Evolutionary conservation across 2,888 invertebrate genomes (phyloP).

Genomic region (Clitarchus hookeri): DNA sequence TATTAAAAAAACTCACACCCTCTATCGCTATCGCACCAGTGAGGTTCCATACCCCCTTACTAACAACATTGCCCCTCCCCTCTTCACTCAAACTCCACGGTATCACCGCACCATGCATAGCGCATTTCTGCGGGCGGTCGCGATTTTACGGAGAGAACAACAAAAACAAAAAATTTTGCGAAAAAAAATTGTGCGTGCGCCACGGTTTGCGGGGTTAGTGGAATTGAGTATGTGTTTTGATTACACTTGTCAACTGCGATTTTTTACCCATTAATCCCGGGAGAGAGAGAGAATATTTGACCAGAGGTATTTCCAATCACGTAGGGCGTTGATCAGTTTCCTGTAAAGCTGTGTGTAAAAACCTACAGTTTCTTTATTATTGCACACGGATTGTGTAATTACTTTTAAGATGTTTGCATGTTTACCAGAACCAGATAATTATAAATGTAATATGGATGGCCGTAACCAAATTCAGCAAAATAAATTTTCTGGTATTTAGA

Average conservation of each 20-base stretch:
- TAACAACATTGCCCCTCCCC: neutral
- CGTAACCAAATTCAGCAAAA: too few relatives aligned
- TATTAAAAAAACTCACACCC: neutral
- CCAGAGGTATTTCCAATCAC: neutral
- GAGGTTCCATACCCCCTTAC: neutral
- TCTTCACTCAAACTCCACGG: neutral
- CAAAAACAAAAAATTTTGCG: conserved; percentile 26
- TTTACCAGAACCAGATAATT: too few relatives aligned
- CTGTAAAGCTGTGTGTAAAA: neutral
- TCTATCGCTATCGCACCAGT: neutral
- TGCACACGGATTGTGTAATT: neutral
- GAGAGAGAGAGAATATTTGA: neutral
- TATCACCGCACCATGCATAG: neutral
- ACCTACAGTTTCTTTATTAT: neutral
- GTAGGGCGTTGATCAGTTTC: neutral
- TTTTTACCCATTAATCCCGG: neutral
- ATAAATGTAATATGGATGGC: too few relatives aligned
- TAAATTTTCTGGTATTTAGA: too few relatives aligned
- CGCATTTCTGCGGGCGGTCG: conserved; percentile 31
- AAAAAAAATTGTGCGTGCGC: neutral
- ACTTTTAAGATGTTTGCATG: too few relatives aligned
- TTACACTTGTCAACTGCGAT: conserved; percentile 34
- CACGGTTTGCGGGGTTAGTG: neutral
- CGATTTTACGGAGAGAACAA: conserved; percentile 26
- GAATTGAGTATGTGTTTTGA: conserved; percentile 29